These are phyloP conservation scores for Diorhabda sublineata DNA, from an alignment of 1,140 invertebrate genomes.

Conservation along the genomic window DNA sequence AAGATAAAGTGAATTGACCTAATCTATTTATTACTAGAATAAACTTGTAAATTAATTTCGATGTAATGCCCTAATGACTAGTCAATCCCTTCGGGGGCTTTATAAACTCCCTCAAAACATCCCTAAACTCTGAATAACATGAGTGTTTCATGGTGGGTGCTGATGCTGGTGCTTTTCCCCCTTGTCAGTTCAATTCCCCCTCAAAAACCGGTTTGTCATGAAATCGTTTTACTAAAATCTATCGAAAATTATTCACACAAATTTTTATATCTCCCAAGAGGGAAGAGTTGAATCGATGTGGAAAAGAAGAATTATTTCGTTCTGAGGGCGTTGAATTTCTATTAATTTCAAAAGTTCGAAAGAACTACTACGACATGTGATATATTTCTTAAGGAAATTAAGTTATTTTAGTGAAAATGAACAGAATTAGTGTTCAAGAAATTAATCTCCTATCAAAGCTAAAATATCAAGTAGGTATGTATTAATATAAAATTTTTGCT, in stretches of 20 bases:
- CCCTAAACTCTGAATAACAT: constrained; percentile 22
- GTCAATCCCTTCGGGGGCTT: constrained; percentile 37
- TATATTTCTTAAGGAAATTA: no score
- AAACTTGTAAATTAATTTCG: constrained; percentile 47
- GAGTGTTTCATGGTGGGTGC: not conserved
- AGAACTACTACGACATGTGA: no score
- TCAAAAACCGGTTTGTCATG: not conserved
- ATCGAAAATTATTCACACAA: constrained; percentile 3
- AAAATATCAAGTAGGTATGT: no score
- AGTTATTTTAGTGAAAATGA: no score
- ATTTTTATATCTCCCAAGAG: constrained; percentile 2
- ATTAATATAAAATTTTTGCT: no score
- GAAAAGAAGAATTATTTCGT: not conserved
- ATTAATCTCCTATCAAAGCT: no score
- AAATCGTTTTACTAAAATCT: constrained; percentile 11
- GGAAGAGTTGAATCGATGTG: not conserved
- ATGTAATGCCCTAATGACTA: constrained; percentile 48
- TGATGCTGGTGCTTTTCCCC: constrained; percentile 12
- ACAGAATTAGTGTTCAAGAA: no score
- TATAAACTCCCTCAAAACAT: constrained; percentile 33
- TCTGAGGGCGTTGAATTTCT: not conserved
- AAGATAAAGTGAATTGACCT: not conserved
- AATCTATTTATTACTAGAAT: constrained; percentile 43
- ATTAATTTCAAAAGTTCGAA: no score
- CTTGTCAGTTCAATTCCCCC: constrained; percentile 6